Evolutionary conservation across 2,113 vertebrate genomes (phyloP).

Genomic region (Solea solea): DNA sequence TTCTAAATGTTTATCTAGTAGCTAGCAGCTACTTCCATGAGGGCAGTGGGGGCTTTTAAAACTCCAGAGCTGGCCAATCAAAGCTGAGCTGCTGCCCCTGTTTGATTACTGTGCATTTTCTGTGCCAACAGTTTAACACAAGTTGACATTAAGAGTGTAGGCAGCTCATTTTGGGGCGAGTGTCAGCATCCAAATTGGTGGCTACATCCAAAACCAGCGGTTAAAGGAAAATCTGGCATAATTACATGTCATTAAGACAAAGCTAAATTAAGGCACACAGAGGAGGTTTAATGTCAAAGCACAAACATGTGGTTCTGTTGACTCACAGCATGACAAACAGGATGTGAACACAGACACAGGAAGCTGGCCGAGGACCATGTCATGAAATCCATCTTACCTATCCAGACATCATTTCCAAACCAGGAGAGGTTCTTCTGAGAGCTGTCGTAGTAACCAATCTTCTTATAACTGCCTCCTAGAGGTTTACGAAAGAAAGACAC

Average conservation of each 20-base stretch:
- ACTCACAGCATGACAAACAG: slow-evolving; percentile 24
- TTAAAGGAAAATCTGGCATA: slow-evolving; percentile 39
- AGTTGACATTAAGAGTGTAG: slow-evolving; percentile 8
- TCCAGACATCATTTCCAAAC: slow-evolving; percentile 91
- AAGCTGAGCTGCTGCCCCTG: background rate
- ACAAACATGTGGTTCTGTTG: slow-evolving; percentile 13
- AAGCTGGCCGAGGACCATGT: slow-evolving; percentile 1
- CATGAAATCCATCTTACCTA: slow-evolving; percentile 80
- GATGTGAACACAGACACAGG: slow-evolving; percentile 7
- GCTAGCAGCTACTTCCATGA: background rate
- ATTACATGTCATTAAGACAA: slow-evolving; percentile 42
- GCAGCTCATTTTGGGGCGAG: slow-evolving; percentile 12
- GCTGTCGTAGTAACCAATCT: slow-evolving; percentile 95
- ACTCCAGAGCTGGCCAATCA: slow-evolving; percentile 1
- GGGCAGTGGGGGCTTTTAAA: background rate
- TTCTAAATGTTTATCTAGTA: no score
- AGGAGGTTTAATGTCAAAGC: slow-evolving; percentile 29
- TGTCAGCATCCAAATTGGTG: slow-evolving; percentile 38
- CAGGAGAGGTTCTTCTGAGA: slow-evolving; percentile 93
- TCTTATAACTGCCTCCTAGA: slow-evolving; percentile 90
- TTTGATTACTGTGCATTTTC: slow-evolving; percentile 31
- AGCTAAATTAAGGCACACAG: slow-evolving; percentile 19
- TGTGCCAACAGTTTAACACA: slow-evolving; percentile 27
- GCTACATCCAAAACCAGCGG: slow-evolving; percentile 29
- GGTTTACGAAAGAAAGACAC: background rate